phyloP scores from a whole-genome alignment of 1,140 invertebrate species.

The Cephus cinctus region DNA sequence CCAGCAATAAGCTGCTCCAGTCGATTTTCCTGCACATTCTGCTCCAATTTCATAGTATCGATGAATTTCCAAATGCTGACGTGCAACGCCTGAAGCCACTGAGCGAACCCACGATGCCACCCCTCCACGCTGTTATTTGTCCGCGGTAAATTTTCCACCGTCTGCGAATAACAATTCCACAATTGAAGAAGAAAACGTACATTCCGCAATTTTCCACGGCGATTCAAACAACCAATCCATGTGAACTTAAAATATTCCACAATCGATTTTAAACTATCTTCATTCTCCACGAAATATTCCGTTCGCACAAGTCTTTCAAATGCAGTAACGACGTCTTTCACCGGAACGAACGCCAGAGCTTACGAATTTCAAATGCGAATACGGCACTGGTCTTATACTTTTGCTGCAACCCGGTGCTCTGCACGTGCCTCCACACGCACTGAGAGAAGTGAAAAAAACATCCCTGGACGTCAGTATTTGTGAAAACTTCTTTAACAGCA shows the following conservation, averaged over 20 bases:
- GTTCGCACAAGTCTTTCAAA: background rate
- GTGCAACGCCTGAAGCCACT: background rate
- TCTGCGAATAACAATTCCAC: slow-evolving; percentile 9
- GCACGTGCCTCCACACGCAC: background rate
- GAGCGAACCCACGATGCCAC: slow-evolving; percentile 8
- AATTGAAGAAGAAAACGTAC: background rate
- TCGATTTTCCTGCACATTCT: slow-evolving; percentile 3
- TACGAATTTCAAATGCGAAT: background rate
- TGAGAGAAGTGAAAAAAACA: slow-evolving; percentile 2
- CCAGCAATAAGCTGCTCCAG: background rate
- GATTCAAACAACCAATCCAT: slow-evolving; percentile 2
- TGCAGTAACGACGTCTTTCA: background rate
- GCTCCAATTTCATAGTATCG: background rate
- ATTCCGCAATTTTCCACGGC: background rate
- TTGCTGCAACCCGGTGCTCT: background rate
- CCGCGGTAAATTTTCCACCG: background rate
- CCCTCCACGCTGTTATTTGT: slow-evolving; percentile 9
- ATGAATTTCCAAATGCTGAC: slow-evolving; percentile 2
- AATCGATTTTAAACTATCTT: background rate
- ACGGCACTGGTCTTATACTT: background rate
- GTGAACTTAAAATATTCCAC: background rate
- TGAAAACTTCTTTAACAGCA: background rate
- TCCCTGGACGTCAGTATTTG: background rate
- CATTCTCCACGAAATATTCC: background rate
- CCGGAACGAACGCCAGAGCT: background rate